phyloP scores from a whole-genome alignment of 2,797 vertebrate species.

The Mormyrops attenuatus region DNA sequence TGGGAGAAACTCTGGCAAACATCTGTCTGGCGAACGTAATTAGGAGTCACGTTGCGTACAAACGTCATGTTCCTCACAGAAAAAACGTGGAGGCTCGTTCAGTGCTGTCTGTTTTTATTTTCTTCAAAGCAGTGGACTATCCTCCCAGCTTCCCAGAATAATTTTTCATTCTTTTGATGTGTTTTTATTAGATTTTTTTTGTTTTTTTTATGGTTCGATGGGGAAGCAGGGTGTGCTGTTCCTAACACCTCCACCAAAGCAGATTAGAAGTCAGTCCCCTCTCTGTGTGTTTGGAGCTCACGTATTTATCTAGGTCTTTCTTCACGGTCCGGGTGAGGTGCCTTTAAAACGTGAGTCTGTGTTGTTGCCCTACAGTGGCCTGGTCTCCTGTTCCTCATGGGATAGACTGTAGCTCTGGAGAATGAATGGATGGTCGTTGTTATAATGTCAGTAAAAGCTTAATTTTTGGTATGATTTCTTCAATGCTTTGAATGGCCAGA shows the following conservation, averaged over 20 bases:
- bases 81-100: background rate
- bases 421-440: background rate
- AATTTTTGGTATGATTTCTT: background rate
- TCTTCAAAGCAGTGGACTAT: background rate
- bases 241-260: background rate
- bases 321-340: background rate
- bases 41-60: background rate
- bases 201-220: background rate
- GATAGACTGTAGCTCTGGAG: background rate
- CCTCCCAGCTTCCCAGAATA: background rate
- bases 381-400: background rate
- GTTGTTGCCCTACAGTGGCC: background rate
- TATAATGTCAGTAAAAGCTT: background rate
- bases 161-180: background rate
- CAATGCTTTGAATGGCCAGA: background rate
- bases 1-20: background rate
- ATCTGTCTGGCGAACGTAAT: background rate
- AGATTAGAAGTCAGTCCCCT: background rate
- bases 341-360: background rate
- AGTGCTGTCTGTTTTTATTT: background rate
- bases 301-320: background rate
- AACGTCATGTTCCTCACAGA: background rate
- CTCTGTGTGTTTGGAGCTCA: background rate
- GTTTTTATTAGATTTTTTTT: background rate
- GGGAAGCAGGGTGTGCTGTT: background rate